Evolutionary conservation across 1,140 invertebrate genomes (phyloP).

Genomic region (Caenorhabditis inopinata): DNA sequence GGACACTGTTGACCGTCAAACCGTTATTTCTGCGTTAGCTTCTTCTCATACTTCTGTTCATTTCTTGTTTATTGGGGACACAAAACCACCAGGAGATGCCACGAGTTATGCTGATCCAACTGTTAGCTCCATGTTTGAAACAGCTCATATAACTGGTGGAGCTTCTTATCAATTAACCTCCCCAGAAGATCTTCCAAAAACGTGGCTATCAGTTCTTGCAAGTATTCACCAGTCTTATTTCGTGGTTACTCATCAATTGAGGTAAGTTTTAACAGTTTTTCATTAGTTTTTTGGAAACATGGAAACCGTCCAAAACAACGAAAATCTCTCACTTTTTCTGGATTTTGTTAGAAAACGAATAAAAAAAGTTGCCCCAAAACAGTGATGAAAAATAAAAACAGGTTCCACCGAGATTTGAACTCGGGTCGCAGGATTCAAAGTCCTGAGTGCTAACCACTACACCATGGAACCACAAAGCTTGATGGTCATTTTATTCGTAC

Average conservation of each 20-base stretch:
- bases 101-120: constrained; percentile 19
- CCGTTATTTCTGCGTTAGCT: background rate
- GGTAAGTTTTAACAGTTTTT: constrained; percentile 8
- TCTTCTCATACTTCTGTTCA: background rate
- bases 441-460: constrained; percentile 87
- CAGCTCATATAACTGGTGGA: constrained; percentile 36
- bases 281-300: constrained; percentile 1
- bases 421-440: constrained; percentile 86
- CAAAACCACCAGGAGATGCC: constrained; percentile 2
- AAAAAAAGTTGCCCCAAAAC: no score
- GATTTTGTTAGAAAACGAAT: no score
- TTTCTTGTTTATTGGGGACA: constrained; percentile 40
- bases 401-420: constrained; percentile 74
- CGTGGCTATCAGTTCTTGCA: background rate
- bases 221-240: constrained; percentile 41
- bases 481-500: background rate
- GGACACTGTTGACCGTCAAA: background rate
- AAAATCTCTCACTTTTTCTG: no score
- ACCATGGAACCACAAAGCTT: constrained; percentile 75
- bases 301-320: no score
- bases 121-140: constrained; percentile 8
- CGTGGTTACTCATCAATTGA: constrained; percentile 25
- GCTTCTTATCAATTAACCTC: constrained; percentile 37
- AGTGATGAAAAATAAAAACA: no score
- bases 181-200: background rate